These are phyloP conservation scores for Lichenostomus cassidix DNA, from an alignment of 2,113 vertebrate species.

Conservation along the genomic window DNA sequence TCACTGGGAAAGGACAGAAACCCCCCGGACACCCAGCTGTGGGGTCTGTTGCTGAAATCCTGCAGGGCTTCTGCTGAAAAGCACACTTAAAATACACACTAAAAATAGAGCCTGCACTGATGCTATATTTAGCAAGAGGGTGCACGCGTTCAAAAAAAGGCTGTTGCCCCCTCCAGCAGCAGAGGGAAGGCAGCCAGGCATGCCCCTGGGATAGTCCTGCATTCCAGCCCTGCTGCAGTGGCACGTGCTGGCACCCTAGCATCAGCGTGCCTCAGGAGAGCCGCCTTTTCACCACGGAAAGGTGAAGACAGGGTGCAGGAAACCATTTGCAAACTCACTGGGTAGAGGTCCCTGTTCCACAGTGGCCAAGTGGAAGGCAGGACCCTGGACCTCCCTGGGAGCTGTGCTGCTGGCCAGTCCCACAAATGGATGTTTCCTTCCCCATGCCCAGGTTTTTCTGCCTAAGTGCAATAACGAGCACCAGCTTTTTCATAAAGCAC, in stretches of 20 bases:
- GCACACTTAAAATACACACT: not conserved
- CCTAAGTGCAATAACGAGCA: not conserved
- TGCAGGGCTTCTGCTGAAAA: not conserved
- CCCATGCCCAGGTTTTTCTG: not conserved
- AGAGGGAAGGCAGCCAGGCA: not conserved
- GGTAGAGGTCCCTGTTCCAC: not conserved
- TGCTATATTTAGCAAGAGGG: not conserved
- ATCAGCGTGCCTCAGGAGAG: accelerated
- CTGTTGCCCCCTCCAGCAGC: not conserved
- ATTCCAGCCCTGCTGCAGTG: not conserved
- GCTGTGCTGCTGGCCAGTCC: not conserved
- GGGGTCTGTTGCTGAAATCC: not conserved
- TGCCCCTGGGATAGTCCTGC: not conserved
- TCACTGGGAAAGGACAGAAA: not conserved
- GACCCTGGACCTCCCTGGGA: not conserved
- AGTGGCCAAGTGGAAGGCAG: not conserved
- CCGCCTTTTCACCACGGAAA: accelerated
- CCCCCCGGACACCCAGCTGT: not conserved
- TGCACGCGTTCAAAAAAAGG: not conserved
- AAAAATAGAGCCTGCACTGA: not conserved
- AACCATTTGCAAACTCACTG: not conserved
- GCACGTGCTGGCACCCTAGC: not conserved
- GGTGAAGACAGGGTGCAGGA: not conserved
- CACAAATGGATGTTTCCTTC: not conserved
- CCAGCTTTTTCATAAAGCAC: not conserved